Evolutionary conservation across 1,140 invertebrate species (phyloP).

Genomic region (Grapholita molesta): DNA sequence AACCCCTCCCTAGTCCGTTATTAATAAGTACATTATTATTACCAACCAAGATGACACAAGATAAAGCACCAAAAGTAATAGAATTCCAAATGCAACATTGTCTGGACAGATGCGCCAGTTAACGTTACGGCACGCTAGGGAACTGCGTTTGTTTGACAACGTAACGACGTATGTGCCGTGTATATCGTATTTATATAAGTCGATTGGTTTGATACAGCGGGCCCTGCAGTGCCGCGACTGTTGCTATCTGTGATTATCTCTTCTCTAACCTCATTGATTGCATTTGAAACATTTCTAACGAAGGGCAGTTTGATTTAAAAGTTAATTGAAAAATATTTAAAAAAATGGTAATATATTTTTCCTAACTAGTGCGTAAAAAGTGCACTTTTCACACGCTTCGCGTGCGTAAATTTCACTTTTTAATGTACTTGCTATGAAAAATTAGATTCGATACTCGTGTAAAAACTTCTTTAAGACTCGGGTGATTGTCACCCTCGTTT

Average conservation of each 20-base stretch:
- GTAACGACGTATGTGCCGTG: background rate
- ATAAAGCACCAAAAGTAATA: background rate
- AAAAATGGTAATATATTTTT: too few relatives aligned
- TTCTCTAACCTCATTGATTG: background rate
- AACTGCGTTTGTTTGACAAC: background rate
- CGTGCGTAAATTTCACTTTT: too few relatives aligned
- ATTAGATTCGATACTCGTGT: too few relatives aligned
- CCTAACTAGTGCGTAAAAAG: too few relatives aligned
- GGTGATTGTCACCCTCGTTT: too few relatives aligned
- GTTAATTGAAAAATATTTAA: too few relatives aligned
- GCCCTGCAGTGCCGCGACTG: background rate
- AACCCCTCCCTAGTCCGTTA: constrained; percentile 51
- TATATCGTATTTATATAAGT: background rate
- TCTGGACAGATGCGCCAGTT: background rate
- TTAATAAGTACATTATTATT: constrained; percentile 44
- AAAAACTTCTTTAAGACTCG: too few relatives aligned
- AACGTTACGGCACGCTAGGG: background rate
- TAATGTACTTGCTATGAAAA: too few relatives aligned
- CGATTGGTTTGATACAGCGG: background rate
- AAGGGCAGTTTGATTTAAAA: too few relatives aligned
- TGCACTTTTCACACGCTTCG: too few relatives aligned
- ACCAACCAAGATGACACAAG: background rate
- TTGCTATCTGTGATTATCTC: background rate
- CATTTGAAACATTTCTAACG: too few relatives aligned
- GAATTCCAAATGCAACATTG: background rate